Evolutionary conservation across 2,113 vertebrate species (phyloP), one percentile per base, ranked within the genome.

Genomic region (Clupea harengus): DNA sequence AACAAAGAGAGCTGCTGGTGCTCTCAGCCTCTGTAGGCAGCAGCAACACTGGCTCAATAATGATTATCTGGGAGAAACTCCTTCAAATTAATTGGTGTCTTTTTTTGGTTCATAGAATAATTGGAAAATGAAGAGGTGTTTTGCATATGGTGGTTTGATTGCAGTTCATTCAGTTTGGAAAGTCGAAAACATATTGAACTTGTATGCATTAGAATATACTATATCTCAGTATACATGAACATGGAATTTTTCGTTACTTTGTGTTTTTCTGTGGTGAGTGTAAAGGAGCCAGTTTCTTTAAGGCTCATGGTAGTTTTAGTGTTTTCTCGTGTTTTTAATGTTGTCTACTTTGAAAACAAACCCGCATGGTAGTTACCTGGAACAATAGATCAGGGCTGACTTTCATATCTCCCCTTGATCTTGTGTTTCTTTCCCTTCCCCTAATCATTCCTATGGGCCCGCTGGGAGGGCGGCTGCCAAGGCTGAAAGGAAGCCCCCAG

Each of bases 371-470:
- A 32, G 72, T 32, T 78, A 78, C 72, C 72, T 78, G 72, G 32
- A 60, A 60, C 20, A 60, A 60, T 60, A 60, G 54, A 78, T 39
- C 25, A 4, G 25, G 72, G 10, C 25, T 86, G 84, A 86, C 87
- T 86, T 85, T 83, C 81, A 81, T 81, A 82, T 82, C 2, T 32
- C 28, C 28, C 87, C 87, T 45, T 85, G 86, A 88, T 89, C 81
- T 85, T 86, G 89, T 81, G 88, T 89, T 86, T 85, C 81, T 87
- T 83, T 83, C 84, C 89, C 25, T 83, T 86, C 83, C 83, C 81
- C 83, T 81, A 90, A 84, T 83, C 82, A 89, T 90, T 91, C 84
- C 88, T 90, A 87, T 88, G 52, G 39, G 81, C 45, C 78, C 45
- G 49, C 46, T 83, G 60, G 87, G 13, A 81, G 47, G 84, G 80